Evolutionary conservation across 23 tunicate species (phyloP).

Genomic region (Diplosoma virens): DNA sequence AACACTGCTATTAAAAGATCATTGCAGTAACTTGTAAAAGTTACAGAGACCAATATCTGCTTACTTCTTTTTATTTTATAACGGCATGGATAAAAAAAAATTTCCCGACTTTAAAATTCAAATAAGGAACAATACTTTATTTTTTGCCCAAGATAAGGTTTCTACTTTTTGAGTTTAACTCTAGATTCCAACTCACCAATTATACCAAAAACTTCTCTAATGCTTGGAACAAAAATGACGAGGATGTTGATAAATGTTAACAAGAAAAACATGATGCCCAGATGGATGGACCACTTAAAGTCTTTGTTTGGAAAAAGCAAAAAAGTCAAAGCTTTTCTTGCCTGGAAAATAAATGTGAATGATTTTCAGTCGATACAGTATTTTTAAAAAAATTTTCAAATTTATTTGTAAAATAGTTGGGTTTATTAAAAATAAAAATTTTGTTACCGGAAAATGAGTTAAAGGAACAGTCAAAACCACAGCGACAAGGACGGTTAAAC

Average conservation of each 20-base stretch:
- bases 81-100: conserved; percentile 67
- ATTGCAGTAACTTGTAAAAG: too few relatives aligned
- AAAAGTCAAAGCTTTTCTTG: conserved; percentile 95
- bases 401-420: not conserved
- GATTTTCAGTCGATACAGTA: not conserved
- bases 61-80: conserved; percentile 58
- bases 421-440: not conserved
- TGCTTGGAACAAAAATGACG: conserved; percentile 92
- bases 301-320: conserved; percentile 73
- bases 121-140: too few relatives aligned
- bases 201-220: conserved; percentile 95
- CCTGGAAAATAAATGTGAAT: conserved; percentile 40
- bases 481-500: conserved; percentile 87
- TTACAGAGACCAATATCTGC: too few relatives aligned
- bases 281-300: conserved; percentile 84
- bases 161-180: too few relatives aligned
- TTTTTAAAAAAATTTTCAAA: not conserved
- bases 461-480: conserved; percentile 96
- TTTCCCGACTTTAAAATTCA: conserved; percentile 86
- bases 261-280: conserved; percentile 90
- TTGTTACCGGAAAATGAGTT: conserved; percentile 90
- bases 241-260: conserved; percentile 68
- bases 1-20: conserved; percentile 62
- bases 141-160: too few relatives aligned
- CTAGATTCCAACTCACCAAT: conserved; percentile 63